Percentiles rank a stretch among this genome's conserved stretches.
Conservation (phyloP, 2,113 vertebrate species). For the Scophthalmus maximus region DNA sequence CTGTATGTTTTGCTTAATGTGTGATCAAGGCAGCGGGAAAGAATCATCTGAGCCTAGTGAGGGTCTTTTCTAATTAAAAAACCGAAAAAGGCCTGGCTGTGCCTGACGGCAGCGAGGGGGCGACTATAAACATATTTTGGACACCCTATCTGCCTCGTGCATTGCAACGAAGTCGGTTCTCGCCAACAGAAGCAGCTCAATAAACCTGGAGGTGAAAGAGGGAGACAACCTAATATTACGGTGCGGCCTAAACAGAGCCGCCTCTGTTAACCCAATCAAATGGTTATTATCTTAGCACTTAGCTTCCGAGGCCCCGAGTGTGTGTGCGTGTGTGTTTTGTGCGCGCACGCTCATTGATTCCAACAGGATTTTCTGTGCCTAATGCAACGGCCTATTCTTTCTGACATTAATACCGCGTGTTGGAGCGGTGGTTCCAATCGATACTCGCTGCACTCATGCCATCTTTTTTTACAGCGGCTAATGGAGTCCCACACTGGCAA, state of each 20-base stretch:
- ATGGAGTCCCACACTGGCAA: conserved; percentile 57
- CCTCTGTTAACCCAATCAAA: conserved; percentile 70
- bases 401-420: conserved; percentile 63
- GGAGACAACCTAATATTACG: conserved; percentile 50
- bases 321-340: conserved; percentile 15
- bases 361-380: conserved; percentile 56
- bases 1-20: neutral
- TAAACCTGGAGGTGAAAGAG: conserved; percentile 57
- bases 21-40: neutral
- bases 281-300: conserved; percentile 70
- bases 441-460: conserved; percentile 41
- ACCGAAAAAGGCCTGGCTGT: neutral
- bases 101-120: neutral
- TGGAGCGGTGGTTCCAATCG: conserved; percentile 52
- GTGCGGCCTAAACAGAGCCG: conserved; percentile 58
- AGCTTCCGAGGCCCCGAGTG: conserved; percentile 38
- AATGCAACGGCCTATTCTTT: conserved; percentile 61
- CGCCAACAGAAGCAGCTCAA: conserved; percentile 52
- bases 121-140: conserved; percentile 23
- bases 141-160: conserved; percentile 23
- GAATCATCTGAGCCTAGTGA: conserved; percentile 14
- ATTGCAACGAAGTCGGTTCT: conserved; percentile 38
- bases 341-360: conserved; percentile 55
- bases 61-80: conserved; percentile 15
- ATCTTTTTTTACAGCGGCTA: conserved; percentile 45